phyloP scores from a whole-genome alignment of 2,888 invertebrate genomes.

The Agonum fuliginosum region DNA sequence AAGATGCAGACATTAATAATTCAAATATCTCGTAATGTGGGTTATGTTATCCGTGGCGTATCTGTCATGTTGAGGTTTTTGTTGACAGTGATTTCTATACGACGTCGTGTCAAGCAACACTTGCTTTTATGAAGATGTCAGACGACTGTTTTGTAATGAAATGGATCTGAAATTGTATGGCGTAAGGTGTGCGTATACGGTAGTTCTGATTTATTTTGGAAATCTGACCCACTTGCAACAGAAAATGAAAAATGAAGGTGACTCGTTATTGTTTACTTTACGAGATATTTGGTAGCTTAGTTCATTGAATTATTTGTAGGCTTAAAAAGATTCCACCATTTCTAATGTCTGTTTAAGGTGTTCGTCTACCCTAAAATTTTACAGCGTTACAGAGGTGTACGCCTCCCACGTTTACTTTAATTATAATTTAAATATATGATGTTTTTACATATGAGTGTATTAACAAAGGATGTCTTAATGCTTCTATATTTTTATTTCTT shows the following conservation, averaged over 20 bases:
- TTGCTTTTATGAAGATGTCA: constrained; percentile 39
- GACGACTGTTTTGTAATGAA: not conserved
- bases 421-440: too few relatives aligned
- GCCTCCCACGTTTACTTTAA: too few relatives aligned
- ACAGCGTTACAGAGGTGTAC: too few relatives aligned
- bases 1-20: constrained; percentile 40
- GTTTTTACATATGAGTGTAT: too few relatives aligned
- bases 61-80: constrained; percentile 46
- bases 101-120: not conserved
- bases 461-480: too few relatives aligned
- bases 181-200: not conserved
- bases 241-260: not conserved
- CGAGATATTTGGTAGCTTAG: not conserved
- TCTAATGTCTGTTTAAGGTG: not conserved
- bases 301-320: not conserved
- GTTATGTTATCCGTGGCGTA: constrained; percentile 48
- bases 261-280: constrained; percentile 6
- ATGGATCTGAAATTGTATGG: constrained; percentile 4
- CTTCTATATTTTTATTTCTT: too few relatives aligned
- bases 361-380: too few relatives aligned
- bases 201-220: constrained; percentile 28
- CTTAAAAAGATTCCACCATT: not conserved
- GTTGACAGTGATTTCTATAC: constrained; percentile 37
- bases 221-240: constrained; percentile 26
- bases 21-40: constrained; percentile 49